These are phyloP conservation scores for Hylaeus volcanicus DNA, from an alignment of 1,140 invertebrate genomes.

Conservation along the genomic window DNA sequence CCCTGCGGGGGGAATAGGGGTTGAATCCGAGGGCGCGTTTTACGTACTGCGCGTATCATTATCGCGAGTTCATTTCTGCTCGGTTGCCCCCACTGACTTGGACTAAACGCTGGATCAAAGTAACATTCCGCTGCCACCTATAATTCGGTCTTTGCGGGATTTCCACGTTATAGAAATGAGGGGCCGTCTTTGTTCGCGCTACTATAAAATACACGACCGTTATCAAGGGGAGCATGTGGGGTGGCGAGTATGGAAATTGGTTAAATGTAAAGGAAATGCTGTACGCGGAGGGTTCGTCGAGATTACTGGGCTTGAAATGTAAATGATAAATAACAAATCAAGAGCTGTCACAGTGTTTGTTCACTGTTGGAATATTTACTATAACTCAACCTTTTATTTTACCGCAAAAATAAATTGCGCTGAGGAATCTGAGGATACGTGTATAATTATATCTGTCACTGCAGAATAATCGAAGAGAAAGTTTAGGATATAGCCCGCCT, in stretches of 20 bases:
- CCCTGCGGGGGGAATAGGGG: conserved; percentile 28
- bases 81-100: conserved; percentile 20
- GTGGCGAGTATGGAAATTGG: not conserved
- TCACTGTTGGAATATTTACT: no score
- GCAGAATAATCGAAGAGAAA: no score
- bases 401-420: no score
- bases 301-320: no score
- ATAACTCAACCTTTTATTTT: no score
- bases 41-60: conserved; percentile 44
- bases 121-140: conserved; percentile 1
- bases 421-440: no score
- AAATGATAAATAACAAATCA: no score
- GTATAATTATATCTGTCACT: no score
- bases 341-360: no score
- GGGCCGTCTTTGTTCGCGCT: not conserved
- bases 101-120: conserved; percentile 27
- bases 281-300: no score
- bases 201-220: not conserved
- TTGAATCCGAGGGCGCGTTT: conserved; percentile 29
- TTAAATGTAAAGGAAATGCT: no score
- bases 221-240: not conserved
- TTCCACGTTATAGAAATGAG: not conserved
- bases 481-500: no score
- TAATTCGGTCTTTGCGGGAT: conserved; percentile 32
- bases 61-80: conserved; percentile 48